Base-by-base conservation (phyloP, 2,113 vertebrate species). In the Atrichornis clamosus region DNA sequence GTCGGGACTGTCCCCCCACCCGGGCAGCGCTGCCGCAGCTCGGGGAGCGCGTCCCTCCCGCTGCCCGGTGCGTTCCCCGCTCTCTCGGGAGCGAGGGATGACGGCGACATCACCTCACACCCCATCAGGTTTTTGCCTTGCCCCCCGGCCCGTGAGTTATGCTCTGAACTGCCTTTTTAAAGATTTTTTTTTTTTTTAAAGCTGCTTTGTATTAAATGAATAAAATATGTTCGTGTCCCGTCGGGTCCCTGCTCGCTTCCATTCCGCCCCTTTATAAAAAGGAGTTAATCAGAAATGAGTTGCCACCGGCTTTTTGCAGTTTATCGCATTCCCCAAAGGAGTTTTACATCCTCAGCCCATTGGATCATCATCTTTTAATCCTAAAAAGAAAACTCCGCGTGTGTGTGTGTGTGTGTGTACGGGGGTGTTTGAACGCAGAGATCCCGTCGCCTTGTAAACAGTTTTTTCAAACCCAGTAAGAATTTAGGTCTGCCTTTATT, bases 131-230 rank as follows among this genome's bases (percentile, higher is more conserved):
- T 64, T 74, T 73, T 90, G 70, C 32, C 4, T 46, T 49, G n/a
- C 33, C 86, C 44, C 87, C 62, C 10, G 16, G 35, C 79, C 77
- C 33, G n/a, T 74, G 92, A 93, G 77, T 90, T 89, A 39, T 65
- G 89, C 64, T 77, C 91, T 77, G 83, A 87, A 30, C 78, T 4
- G 30, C 24, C 17, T 87, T 50, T 87, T 90, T 55, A 15, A 73
- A 37, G 42, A 7, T 30, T 30, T 72, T 56, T 65, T 75, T 78
- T 67, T 73, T 87, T 67, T 76, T 56, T 7, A 27, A 86, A 92
- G 81, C 94, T 90, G 95, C 73, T 96, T 96, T 97, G 84, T 92
- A 59, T 93, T 94, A 97, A 97, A 97, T 96, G 84, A 92, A 92
- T 94, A 96, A 97, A 97, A 97, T 93, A 82, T 88, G 97, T 91